Conservation (phyloP, 2,888 invertebrate species). For the Microctonus brassicae region DNA sequence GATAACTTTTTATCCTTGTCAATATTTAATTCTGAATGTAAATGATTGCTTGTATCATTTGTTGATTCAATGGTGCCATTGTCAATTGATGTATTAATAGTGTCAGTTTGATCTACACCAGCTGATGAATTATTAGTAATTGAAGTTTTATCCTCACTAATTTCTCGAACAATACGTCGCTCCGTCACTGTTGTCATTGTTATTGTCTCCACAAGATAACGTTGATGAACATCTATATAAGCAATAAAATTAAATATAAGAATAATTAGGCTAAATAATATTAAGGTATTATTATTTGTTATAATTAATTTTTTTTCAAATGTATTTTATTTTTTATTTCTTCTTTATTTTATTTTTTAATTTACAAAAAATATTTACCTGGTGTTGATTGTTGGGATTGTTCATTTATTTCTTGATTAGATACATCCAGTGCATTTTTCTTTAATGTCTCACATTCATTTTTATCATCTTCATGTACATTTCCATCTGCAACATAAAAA, state of each 20-base stretch:
- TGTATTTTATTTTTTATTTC: background rate
- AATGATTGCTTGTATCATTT: constrained; percentile 9
- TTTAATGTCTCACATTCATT: constrained; percentile 26
- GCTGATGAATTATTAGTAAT: constrained; percentile 30
- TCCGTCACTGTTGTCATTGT: constrained; percentile 79
- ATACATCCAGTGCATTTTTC: constrained; percentile 44
- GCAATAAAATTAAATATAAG: constrained; percentile 18
- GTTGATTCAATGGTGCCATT: constrained; percentile 17
- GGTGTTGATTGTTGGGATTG: constrained; percentile 61
- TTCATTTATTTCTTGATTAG: constrained; percentile 55
- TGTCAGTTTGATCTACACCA: constrained; percentile 29
- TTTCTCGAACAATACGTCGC: constrained; percentile 74
- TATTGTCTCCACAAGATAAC: constrained; percentile 77
- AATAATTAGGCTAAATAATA: background rate
- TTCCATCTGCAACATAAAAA: constrained; percentile 33
- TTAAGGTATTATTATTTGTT: too few species aligned
- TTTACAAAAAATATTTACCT: constrained; percentile 47
- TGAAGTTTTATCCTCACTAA: constrained; percentile 62
- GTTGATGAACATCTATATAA: constrained; percentile 66
- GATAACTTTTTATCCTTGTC: constrained; percentile 8
- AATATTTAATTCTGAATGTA: background rate
- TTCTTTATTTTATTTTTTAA: too few species aligned
- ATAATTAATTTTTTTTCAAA: background rate
- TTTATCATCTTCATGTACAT: constrained; percentile 26
- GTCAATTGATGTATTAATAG: constrained; percentile 29